Evolutionary conservation across 2,113 vertebrate species (phyloP), one percentile per base, ranked within the genome.

Genomic region (Colius striatus): DNA sequence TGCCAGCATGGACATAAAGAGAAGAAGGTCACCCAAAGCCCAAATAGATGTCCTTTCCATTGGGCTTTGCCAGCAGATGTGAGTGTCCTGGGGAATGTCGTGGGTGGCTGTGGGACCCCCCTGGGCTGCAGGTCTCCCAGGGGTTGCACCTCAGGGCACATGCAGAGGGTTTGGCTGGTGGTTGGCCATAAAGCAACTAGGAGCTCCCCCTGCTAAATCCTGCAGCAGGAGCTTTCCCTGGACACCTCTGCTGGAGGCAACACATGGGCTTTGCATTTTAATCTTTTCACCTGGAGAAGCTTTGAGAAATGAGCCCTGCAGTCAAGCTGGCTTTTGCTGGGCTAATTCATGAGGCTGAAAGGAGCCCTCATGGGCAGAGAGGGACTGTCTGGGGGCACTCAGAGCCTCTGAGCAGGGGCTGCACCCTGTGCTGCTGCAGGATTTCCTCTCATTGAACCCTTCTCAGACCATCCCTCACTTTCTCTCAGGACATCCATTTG

Each of bases 91-190:
- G 20, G 51, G 26, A 55, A 36, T 0, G 9, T 32, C 19, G 26
- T 2, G 4, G 45, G 51, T 15, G 67, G 51, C 27, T 4, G 2
- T 16, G 36, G 51, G 27, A 38, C 16, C 13, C 14, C 3, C n/a
- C 1, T 2, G 45, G 38, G 27, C 74, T 53, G 45, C 55, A 32
- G 2, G 0, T 11, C n/a, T 47, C 67, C 74, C 36, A 21, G 23
- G 16, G 11, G 51, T 3, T 21, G 25, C 54, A 9, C 6, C 15
- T 4, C 3, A 9, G 32, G 45, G 30, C 30, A 20, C 7, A 1
- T 7, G 15, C 26, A 2, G 38, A 30, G 61, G 30, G 54, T n/a
- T 53, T 10, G 38, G 36, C 19, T 54, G 51, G 26, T 25, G 38
- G 43, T 17, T 30, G 36, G n/a, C 51, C 32, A 6, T 41, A 41